Conservation (phyloP, 2,888 invertebrate genomes). For the Petrolisthes cinctipes region DNA sequence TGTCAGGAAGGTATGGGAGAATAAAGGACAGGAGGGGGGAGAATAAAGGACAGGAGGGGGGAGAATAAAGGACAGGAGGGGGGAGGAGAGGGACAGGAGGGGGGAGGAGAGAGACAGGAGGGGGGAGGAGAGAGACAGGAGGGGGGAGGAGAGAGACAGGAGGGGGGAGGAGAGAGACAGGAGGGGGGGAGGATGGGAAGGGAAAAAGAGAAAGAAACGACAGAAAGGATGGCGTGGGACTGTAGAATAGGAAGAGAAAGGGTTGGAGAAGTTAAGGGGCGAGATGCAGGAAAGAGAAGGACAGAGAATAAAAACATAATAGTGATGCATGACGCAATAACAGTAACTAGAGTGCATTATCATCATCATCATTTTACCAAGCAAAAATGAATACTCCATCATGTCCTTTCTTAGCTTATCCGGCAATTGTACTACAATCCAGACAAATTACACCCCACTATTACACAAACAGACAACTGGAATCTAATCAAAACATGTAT, state of each 20-base stretch:
- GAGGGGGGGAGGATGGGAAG: neutral
- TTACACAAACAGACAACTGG: too few relatives aligned
- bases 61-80: neutral
- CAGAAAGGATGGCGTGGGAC: neutral
- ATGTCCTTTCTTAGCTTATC: too few relatives aligned
- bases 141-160: conserved; percentile 5
- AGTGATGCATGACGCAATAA: too few relatives aligned
- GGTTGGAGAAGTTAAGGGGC: neutral
- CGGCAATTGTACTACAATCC: too few relatives aligned
- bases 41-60: neutral
- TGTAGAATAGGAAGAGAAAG: neutral
- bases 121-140: neutral
- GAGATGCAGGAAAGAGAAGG: neutral
- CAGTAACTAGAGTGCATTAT: too few relatives aligned
- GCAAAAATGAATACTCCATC: too few relatives aligned
- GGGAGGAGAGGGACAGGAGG: neutral
- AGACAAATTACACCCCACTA: too few relatives aligned
- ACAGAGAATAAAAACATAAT: neutral
- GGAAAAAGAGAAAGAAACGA: neutral
- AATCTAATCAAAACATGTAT: too few relatives aligned
- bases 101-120: neutral
- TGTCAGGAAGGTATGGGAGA: neutral
- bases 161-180: neutral
- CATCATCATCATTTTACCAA: too few relatives aligned
- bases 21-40: neutral